Evolutionary conservation across 2,888 invertebrate species (phyloP).

Genomic region (Caenorhabditis sp.): DNA sequence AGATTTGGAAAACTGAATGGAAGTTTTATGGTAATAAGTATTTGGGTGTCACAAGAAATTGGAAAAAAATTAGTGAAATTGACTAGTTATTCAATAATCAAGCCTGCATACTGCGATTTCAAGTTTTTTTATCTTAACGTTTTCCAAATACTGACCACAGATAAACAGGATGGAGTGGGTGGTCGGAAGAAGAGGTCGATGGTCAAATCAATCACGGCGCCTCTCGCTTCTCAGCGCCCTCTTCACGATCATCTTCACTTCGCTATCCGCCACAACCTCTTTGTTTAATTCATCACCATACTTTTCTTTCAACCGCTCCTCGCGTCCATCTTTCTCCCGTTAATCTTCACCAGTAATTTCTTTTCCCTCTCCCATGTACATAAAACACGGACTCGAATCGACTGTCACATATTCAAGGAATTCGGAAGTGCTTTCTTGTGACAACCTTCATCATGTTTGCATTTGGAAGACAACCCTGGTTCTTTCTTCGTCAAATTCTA

Average conservation of each 20-base stretch:
- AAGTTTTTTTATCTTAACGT: not conserved
- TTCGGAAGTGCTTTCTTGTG: not conserved
- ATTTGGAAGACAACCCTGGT: not conserved
- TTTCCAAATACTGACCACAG: not conserved
- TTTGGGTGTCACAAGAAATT: not conserved
- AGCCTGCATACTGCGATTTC: too few species aligned
- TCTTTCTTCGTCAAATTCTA: not conserved
- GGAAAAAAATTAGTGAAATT: not conserved
- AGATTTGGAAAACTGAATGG: constrained; percentile 12
- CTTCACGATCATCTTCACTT: constrained; percentile 16
- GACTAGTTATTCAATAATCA: too few species aligned
- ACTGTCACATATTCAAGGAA: not conserved
- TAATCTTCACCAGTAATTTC: constrained; percentile 16
- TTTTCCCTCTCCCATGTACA: not conserved
- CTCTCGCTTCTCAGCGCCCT: constrained; percentile 18
- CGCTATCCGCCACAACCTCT: constrained; percentile 31
- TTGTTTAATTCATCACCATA: constrained; percentile 56
- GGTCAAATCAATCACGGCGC: constrained; percentile 41
- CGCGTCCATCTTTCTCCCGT: constrained; percentile 12
- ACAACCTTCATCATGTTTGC: not conserved
- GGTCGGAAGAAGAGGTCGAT: not conserved
- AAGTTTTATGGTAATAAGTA: not conserved
- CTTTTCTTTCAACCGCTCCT: constrained; percentile 8
- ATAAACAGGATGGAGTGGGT: constrained; percentile 3
- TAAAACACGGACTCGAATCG: not conserved